A percentile compares a stretch with the other conserved stretches of the same genome.
Evolutionary conservation across 2,888 invertebrate genomes (phyloP).

Genomic region (Leucozona laternaria): DNA sequence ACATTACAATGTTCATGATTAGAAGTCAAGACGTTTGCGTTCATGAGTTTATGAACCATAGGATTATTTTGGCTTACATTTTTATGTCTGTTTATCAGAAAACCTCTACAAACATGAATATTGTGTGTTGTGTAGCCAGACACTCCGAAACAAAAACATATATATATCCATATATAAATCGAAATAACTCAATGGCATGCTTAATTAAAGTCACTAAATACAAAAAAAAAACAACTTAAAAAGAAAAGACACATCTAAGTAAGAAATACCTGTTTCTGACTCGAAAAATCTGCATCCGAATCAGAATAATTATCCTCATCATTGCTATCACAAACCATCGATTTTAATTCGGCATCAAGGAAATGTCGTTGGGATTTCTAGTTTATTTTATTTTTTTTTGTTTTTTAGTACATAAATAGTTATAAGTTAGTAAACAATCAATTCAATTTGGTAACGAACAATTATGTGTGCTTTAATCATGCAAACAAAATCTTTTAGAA

Average conservation of each 20-base stretch:
- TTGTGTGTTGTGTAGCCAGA: neutral
- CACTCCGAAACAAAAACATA: neutral
- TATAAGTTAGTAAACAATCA: conserved; percentile 50
- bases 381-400: conserved; percentile 39
- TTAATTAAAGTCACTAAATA: conserved; percentile 31
- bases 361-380: conserved; percentile 83
- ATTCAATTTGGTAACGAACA: neutral
- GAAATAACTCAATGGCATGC: conserved; percentile 18
- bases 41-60: neutral
- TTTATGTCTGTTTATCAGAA: neutral
- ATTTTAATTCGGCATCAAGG: conserved; percentile 83
- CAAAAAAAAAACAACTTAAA: conserved; percentile 33
- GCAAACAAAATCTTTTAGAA: neutral
- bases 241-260: conserved; percentile 42
- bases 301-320: conserved; percentile 82
- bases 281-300: conserved; percentile 81
- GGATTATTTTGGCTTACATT: neutral
- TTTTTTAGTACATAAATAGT: conserved; percentile 55
- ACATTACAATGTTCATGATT: neutral
- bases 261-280: conserved; percentile 81
- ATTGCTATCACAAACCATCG: conserved; percentile 83
- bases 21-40: neutral
- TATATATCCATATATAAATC: neutral
- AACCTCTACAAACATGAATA: neutral
- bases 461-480: neutral